Conservation (phyloP, 2,888 invertebrate genomes). For the Boloria selene region DNA sequence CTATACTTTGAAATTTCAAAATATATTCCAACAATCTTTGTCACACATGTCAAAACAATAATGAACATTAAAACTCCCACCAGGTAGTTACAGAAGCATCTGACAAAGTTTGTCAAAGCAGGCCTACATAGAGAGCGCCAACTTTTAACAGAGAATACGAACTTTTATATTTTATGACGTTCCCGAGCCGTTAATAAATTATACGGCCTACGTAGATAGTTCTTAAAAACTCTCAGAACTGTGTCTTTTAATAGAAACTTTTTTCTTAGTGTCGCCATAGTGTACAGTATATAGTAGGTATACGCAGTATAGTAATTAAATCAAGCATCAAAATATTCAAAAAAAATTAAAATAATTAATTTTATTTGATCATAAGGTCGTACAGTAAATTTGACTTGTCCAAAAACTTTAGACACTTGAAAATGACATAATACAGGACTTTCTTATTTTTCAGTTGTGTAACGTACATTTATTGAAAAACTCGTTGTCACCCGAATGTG, state of each 20-base stretch:
- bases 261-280: neutral
- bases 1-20: too few species aligned
- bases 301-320: neutral
- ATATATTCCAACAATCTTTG: too few species aligned
- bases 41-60: neutral
- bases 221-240: constrained; percentile 3
- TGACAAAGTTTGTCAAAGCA: constrained; percentile 7
- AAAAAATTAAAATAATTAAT: too few species aligned
- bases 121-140: constrained; percentile 7
- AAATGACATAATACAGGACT: too few species aligned
- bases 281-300: neutral
- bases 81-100: neutral
- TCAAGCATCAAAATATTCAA: too few species aligned
- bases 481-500: neutral
- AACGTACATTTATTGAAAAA: too few species aligned
- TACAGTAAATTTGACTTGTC: too few species aligned
- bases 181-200: constrained; percentile 23
- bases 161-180: constrained; percentile 23
- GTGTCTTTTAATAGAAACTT: constrained; percentile 10
- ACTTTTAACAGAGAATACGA: constrained; percentile 17
- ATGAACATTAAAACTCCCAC: neutral
- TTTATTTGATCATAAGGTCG: too few species aligned
- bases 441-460: too few species aligned
- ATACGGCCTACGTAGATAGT: constrained; percentile 11
- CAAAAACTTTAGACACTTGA: too few species aligned